Conservation (phyloP, 2,113 vertebrate genomes). For the Dermatemys mawii region DNA sequence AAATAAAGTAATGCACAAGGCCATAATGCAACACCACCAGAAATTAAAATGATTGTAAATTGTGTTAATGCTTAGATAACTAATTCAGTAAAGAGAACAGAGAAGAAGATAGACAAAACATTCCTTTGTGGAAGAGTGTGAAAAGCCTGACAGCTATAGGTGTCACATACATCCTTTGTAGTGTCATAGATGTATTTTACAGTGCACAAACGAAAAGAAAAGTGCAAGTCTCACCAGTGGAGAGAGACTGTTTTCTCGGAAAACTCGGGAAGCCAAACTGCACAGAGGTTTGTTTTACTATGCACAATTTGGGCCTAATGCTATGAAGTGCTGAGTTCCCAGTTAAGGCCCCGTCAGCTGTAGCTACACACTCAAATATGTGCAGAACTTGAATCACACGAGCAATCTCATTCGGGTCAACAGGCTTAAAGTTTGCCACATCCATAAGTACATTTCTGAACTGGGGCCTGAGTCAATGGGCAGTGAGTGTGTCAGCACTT, state of each 20-base stretch:
- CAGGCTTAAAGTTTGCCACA: not conserved
- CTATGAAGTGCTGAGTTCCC: not conserved
- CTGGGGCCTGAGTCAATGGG: not conserved
- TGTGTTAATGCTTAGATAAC: conserved; percentile 10
- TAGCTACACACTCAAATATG: not conserved
- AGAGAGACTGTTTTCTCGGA: conserved; percentile 22
- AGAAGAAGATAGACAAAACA: conserved; percentile 5
- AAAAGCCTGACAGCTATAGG: conserved; percentile 38
- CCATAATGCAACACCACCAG: not conserved
- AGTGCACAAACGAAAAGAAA: conserved; percentile 40
- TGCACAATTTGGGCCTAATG: not conserved
- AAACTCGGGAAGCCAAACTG: too few species aligned
- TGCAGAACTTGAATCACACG: not conserved
- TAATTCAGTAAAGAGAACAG: conserved; percentile 10
- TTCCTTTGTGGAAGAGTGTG: not conserved
- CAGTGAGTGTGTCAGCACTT: not conserved
- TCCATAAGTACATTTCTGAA: not conserved
- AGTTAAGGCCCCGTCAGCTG: not conserved
- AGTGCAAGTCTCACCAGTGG: not conserved
- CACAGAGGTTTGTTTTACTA: not conserved
- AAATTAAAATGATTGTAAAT: conserved; percentile 24
- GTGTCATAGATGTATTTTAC: conserved; percentile 20
- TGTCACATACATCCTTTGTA: conserved; percentile 40
- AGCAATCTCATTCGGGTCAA: not conserved
- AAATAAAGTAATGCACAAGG: not conserved